A percentile compares a stretch with the other conserved stretches of the same genome.
These are phyloP conservation scores for Drosophila jambulina DNA, from an alignment of 1,140 invertebrate genomes.

Conservation along the genomic window DNA sequence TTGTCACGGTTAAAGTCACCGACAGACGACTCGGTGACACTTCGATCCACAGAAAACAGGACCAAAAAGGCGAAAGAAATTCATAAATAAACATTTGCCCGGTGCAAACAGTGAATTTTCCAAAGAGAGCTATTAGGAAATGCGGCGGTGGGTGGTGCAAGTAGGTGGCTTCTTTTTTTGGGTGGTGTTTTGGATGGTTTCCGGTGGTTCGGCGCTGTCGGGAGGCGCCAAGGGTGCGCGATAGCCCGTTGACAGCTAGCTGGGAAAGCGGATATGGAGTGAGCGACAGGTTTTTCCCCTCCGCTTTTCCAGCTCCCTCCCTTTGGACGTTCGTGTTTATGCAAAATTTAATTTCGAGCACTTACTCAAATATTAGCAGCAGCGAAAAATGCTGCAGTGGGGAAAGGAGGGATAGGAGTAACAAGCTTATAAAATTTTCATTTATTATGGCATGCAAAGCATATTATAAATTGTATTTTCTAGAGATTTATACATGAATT, in stretches of 20 bases:
- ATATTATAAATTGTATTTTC: neutral
- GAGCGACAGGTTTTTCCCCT: conserved; percentile 33
- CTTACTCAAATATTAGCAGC: conserved; percentile 32
- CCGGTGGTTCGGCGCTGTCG: neutral
- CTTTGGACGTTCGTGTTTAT: conserved; percentile 32
- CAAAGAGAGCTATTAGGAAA: conserved; percentile 31
- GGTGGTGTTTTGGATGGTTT: conserved; percentile 9
- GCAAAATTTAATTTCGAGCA: conserved; percentile 44
- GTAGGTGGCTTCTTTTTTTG: neutral
- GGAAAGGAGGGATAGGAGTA: neutral
- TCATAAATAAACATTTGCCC: conserved; percentile 60
- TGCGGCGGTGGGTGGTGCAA: conserved; percentile 22
- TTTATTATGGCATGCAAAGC: neutral
- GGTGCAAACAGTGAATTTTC: conserved; percentile 48
- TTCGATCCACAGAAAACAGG: conserved; percentile 13
- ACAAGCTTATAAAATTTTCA: conserved; percentile 6
- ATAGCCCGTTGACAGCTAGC: conserved; percentile 27
- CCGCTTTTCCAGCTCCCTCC: conserved; percentile 2
- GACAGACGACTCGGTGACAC: conserved; percentile 23
- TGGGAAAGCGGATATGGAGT: conserved; percentile 29
- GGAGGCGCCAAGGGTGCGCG: conserved; percentile 32
- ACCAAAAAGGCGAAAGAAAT: conserved; percentile 27
- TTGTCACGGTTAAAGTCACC: conserved; percentile 17
- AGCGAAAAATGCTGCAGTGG: conserved; percentile 8
- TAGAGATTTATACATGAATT: neutral